Evolutionary conservation across 2,113 vertebrate genomes (phyloP).

Genomic region (Sialia sialis): DNA sequence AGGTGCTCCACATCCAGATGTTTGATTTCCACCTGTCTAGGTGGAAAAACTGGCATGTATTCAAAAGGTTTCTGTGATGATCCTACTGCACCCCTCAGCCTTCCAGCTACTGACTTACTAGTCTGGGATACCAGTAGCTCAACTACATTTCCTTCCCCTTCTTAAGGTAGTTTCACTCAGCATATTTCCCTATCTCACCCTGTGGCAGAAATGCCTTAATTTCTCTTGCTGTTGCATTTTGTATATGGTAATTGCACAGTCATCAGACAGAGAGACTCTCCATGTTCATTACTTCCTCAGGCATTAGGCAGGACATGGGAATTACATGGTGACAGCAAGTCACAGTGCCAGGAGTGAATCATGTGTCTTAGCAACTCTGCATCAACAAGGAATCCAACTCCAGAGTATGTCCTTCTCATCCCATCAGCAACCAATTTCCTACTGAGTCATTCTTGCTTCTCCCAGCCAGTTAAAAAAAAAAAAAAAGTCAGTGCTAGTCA

Average conservation of each 20-base stretch:
- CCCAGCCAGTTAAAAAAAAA: not conserved
- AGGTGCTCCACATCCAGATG: not conserved
- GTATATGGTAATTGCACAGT: not conserved
- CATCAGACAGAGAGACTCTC: not conserved
- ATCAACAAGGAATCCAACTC: not conserved
- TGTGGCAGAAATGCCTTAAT: not conserved
- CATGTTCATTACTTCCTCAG: not conserved
- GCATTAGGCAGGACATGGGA: not conserved
- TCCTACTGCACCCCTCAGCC: not conserved
- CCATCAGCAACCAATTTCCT: not conserved
- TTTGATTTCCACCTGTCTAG: not conserved
- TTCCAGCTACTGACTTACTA: not conserved
- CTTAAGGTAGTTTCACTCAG: not conserved
- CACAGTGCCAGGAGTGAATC: not conserved
- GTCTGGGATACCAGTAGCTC: accelerated
- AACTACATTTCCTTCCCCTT: not conserved
- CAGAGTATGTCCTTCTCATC: not conserved
- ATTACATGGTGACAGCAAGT: not conserved
- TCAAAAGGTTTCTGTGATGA: not conserved
- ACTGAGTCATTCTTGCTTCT: not conserved
- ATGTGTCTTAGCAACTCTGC: not conserved
- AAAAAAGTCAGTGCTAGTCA: not conserved
- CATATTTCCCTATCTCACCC: not conserved
- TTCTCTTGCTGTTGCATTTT: not conserved
- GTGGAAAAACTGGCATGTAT: not conserved